Evolutionary conservation across 1,140 invertebrate species (phyloP).

Genomic region (Atta texana): DNA sequence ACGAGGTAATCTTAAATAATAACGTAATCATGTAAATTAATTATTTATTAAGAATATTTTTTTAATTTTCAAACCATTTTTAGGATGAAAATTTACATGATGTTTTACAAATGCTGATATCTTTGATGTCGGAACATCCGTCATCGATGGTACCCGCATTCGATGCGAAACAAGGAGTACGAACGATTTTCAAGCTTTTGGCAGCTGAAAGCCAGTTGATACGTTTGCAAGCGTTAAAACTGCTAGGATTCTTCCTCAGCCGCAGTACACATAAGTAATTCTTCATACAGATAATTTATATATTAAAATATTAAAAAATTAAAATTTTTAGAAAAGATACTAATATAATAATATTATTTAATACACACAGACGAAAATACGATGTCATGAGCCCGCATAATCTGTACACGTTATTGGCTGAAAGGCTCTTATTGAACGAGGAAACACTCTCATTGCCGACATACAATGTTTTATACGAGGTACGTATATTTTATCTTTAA

Average conservation of each 20-base stretch:
- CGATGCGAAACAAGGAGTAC: slow-evolving; percentile 98
- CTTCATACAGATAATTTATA: not conserved
- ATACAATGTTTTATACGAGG: slow-evolving; percentile 99
- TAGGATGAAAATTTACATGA: slow-evolving; percentile 99
- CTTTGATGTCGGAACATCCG: slow-evolving; percentile 98
- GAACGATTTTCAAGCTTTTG: slow-evolving; percentile 98
- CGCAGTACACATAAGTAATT: slow-evolving; percentile 96
- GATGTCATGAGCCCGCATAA: slow-evolving; percentile 99
- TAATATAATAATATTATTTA: not conserved
- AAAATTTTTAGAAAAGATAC: not conserved
- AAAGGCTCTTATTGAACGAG: slow-evolving; percentile 95
- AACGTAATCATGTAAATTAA: not conserved
- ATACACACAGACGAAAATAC: slow-evolving; percentile 93
- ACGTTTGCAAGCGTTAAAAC: slow-evolving; percentile 97
- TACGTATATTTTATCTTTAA: slow-evolving; percentile 75
- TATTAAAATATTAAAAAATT: slow-evolving; percentile 7
- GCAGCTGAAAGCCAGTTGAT: slow-evolving; percentile 98
- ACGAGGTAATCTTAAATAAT: slow-evolving; percentile 90
- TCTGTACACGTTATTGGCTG: slow-evolving; percentile 97
- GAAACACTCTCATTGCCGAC: slow-evolving; percentile 96
- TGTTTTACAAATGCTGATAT: slow-evolving; percentile 98
- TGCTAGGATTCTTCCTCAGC: slow-evolving; percentile 97
- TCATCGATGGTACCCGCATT: slow-evolving; percentile 99
- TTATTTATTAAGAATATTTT: not conserved
- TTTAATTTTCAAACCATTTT: slow-evolving; percentile 28